Percentiles rank a stretch among this genome's conserved stretches.
Conservation (phyloP, 2,113 vertebrate genomes). For the Polypterus senegalus region DNA sequence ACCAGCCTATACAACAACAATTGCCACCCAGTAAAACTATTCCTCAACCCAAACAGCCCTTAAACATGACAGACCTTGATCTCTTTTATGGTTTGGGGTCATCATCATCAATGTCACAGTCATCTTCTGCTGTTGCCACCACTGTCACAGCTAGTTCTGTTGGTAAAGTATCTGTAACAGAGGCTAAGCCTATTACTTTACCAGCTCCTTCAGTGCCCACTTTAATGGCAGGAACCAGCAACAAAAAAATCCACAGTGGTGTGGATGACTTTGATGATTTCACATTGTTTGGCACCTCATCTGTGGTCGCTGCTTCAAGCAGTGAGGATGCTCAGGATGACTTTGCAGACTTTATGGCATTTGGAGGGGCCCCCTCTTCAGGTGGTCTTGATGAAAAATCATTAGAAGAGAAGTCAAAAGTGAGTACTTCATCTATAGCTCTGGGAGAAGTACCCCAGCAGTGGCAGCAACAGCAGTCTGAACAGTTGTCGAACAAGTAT, state of each 20-base stretch:
- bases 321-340: constrained; percentile 60
- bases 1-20: constrained; percentile 65
- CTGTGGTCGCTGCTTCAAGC: constrained; percentile 27
- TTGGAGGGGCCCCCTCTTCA: constrained; percentile 56
- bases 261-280: constrained; percentile 87
- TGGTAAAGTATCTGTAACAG: constrained; percentile 4
- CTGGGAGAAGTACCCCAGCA: constrained; percentile 26
- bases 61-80: constrained; percentile 82
- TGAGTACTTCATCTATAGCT: constrained; percentile 22
- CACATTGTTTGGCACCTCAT: constrained; percentile 74
- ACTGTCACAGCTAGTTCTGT: constrained; percentile 11
- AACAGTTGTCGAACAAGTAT: constrained; percentile 58
- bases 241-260: constrained; percentile 41
- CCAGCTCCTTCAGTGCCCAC: constrained; percentile 29
- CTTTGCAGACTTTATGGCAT: constrained; percentile 96
- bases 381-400: constrained; percentile 32
- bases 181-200: constrained; percentile 39
- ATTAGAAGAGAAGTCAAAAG: constrained; percentile 41
- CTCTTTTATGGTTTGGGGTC: constrained; percentile 69
- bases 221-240: constrained; percentile 22
- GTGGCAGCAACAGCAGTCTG: constrained; percentile 29
- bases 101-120: constrained; percentile 20
- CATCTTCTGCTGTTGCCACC: constrained; percentile 24
- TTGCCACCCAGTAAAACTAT: constrained; percentile 38
- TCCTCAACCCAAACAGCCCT: constrained; percentile 56